A percentile compares a stretch with the other conserved stretches of the same genome.
These are phyloP conservation scores for Rhopalosiphum nymphaeae DNA, from an alignment of 2,888 invertebrate species.

Conservation along the genomic window DNA sequence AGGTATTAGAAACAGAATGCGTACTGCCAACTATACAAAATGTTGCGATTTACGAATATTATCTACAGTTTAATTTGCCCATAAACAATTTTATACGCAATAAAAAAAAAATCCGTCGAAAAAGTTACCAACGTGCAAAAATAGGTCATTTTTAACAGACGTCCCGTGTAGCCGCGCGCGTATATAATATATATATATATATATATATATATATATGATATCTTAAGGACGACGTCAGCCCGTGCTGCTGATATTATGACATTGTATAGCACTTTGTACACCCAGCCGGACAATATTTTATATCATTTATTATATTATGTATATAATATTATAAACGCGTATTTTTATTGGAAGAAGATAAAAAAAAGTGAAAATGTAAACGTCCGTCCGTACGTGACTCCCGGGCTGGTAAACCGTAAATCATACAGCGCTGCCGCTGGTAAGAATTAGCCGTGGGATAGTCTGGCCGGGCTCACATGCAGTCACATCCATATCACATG, in stretches of 20 bases:
- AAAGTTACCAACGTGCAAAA: not conserved
- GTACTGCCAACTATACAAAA: not conserved
- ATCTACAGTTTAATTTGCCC: not conserved
- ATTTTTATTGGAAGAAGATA: conserved; percentile 2
- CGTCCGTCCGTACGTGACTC: conserved; percentile 46
- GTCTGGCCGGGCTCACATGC: conserved; percentile 25
- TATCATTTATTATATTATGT: not conserved
- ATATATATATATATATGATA: not conserved
- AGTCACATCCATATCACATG: not conserved
- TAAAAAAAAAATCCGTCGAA: not conserved
- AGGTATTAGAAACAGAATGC: not conserved
- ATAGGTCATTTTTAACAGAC: not conserved
- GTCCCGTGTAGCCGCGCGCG: not conserved
- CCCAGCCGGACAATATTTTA: not conserved
- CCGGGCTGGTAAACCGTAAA: conserved; percentile 52
- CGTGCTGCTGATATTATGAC: not conserved
- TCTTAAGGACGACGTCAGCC: not conserved
- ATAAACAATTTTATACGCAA: not conserved
- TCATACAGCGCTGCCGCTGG: conserved; percentile 31
- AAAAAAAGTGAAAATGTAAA: conserved; percentile 36
- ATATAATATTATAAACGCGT: not conserved
- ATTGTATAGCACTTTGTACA: not conserved
- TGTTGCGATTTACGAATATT: not conserved
- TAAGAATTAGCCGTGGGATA: conserved; percentile 62
- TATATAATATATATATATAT: not conserved